Evolutionary conservation across 2,888 invertebrate genomes (phyloP), one percentile per base, ranked within the genome.

Genomic region (Molorchus minor): DNA sequence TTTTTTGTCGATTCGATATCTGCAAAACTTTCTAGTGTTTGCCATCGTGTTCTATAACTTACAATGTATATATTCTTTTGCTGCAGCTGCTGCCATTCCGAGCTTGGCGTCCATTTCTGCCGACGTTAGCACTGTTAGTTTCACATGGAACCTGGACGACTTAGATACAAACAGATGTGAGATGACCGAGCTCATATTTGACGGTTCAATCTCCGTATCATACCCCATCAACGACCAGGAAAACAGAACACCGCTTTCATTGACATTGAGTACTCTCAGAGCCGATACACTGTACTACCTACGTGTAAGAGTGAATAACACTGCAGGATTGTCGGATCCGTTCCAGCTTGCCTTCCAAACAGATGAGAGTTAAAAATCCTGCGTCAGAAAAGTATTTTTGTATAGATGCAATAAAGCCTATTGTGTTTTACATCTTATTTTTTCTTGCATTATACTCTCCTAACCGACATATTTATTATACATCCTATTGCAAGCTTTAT

Each of bases 201-300:
- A 43, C n/a, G 43, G 20, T 7, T 17, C 19, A n/a, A 19, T 3
- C 20, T 43, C 13, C 13, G 13, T 43, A 21, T 20, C 20, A 2
- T 2, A 20, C 0, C 20, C 12, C 20, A 13, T 2, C 3, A 13
- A 20, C 3, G 43, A 43, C n/a, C n/a, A 17, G 5, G n/a, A 7
- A 1, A 20, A 43, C 8, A 43, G 43, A 12, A 17, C 43, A 8
- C 43, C 43, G 1, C 19, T 43, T 17, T 13, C 17, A 3, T 8
- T 43, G 43, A 43, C 17, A 3, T 12, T 43, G 10, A 20, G 8
- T 5, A 20, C 13, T 5, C 43, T 43, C 3, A 8, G n/a, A 12
- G 13, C 43, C 20, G 20, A 43, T 21, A 43, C 20, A 19, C 19
- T 43, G 43, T 43, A 43, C 43, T 43, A 19, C 16, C n/a, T 43